phyloP scores from a whole-genome alignment of 2,113 vertebrate genomes.

The Podocnemis expansa region DNA sequence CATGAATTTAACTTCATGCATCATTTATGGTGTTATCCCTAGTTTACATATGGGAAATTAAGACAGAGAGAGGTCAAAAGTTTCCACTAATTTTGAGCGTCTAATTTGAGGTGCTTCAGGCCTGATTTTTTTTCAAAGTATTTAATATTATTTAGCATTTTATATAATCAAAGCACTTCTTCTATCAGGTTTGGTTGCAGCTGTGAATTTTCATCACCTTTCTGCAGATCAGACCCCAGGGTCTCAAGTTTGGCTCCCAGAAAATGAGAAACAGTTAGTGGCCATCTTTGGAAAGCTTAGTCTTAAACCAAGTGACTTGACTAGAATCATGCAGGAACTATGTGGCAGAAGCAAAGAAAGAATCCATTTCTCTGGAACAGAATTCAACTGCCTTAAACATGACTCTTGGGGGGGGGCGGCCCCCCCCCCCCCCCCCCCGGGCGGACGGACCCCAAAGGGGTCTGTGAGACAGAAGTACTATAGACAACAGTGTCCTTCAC shows the following conservation, averaged over 20 bases:
- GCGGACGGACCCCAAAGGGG: too few species aligned
- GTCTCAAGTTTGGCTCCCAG: background rate
- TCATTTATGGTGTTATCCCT: background rate
- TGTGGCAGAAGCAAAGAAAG: background rate
- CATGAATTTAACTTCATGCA: background rate
- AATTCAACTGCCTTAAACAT: background rate
- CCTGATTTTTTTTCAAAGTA: background rate
- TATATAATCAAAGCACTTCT: background rate
- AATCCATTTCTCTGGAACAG: background rate
- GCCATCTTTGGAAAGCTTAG: background rate
- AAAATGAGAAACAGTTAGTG: background rate
- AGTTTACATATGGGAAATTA: background rate
- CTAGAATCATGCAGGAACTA: background rate
- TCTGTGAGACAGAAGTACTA: background rate
- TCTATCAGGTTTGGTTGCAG: background rate
- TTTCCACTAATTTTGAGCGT: background rate
- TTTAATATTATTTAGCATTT: background rate
- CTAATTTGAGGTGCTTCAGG: background rate
- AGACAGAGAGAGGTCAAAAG: background rate
- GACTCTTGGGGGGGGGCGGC: too few species aligned
- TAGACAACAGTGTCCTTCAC: background rate
- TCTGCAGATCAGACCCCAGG: background rate
- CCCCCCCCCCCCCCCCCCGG: too few species aligned
- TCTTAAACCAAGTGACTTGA: background rate
- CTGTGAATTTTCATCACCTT: background rate